Base-by-base conservation (phyloP, 1,140 invertebrate genomes). In the Elysia chlorotica region DNA sequence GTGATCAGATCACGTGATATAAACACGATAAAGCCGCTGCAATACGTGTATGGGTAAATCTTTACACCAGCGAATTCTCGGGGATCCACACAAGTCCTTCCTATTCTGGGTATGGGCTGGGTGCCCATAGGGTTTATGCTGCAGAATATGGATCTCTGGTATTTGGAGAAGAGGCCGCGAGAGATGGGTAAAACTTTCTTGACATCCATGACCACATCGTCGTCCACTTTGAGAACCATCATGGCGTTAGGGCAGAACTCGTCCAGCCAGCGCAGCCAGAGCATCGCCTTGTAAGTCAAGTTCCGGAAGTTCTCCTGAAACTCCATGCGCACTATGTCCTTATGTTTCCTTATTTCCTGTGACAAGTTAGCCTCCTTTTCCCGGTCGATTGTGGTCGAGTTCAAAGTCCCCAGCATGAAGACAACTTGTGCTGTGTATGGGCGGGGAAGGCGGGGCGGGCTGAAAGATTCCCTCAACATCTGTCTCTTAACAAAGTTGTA, bases 171-270 rank as follows among this genome's bases (percentile, higher is more conserved):
- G 6, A 30, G 28, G 0, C 72, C 48, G 1, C 70, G 19, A 3
- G 66, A 31, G 23, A 63, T 23, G 2, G 30, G 23, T 19, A 80
- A 48, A 5, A 76, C 0, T 36, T 67, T 68, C 30, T 91, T 91
- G 17, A 95, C 81, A 87, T 96, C 92, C 21, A 95, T 89, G 38
- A 94, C 91, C 70, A 93, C 93, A 82, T 96, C 95, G 86, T 96
- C 94, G 84, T 97, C 95, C 84, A 94, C 92, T 90, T 97, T 97
- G 4, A 96, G 88, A 25, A 96, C 89, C 79, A 90, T 93, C 71
- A 91, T 88, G 1, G 91, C 89, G 37, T 89, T 86, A 6, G 80
- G 77, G 83, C 95, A 96, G 76, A 90, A 87, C 28, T 86, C 87
- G 0, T 88, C 81, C 0, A 91, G 91, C 94, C 95, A 97, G 78